Evolutionary conservation across 2,113 vertebrate species (phyloP), one percentile per base, ranked within the genome.

Genomic region (Stegastes partitus): DNA sequence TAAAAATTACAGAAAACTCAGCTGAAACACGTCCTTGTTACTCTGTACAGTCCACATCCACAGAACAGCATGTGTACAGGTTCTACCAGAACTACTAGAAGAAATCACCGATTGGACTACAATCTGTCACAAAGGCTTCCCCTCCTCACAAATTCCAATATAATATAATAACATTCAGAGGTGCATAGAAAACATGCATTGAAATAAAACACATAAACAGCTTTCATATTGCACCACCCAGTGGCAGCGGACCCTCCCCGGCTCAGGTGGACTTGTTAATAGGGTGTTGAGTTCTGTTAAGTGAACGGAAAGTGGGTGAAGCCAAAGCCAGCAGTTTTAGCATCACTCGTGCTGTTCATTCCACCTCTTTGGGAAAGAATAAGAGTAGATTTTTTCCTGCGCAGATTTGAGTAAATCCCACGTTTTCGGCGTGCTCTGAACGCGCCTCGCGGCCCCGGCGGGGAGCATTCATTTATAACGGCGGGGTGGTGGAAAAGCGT

Each of bases 391-490:
- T 82, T 81, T n/a, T 82, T 69, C 25, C 79, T 15, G 1, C 28
- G 2, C 26, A 4, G 51, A 57, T 34, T 74, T 89, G 26, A 62
- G 58, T 76, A 71, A 82, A 79, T 81, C 59, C 51, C 73, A 81
- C 72, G 67, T 87, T 87, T 87, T 83, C 65, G 37, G 55, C 61
- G 1, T 50, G 74, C 84, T 85, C 63, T 44, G 26, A 63, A 18
- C 77, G 53, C 74, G 21, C 74, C 72, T 21, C 5, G 1, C 0
- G 3, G 28, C 37, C 58, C 54, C 28, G 2, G 70, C 53, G 57
- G 50, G 77, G 59, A 37, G 64, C 49, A 79, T 83, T 81, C 22
- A 89, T 87, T 84, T 69, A 67, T 85, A 77, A 74, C 67, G 68
- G 63, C 23, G 7, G 70, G 74, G 64, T 44, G 58, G 78, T 67